Base-by-base conservation (phyloP, 2,797 vertebrate genomes). In the Rhabdophis nuchalis region DNA sequence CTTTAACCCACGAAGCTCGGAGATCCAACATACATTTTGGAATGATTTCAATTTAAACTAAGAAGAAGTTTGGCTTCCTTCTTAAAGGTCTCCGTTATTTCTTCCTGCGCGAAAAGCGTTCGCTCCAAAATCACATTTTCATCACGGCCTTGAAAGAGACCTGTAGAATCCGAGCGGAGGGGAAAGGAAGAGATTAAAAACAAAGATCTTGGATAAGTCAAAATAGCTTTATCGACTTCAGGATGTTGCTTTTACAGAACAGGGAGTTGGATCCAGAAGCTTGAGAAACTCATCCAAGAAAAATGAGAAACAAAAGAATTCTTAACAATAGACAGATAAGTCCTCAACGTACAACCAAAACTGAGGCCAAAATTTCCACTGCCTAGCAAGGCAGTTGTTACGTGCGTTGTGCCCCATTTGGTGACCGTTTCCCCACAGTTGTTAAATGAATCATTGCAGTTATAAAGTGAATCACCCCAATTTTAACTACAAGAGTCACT, bases 71-170 rank as follows among this genome's bases (percentile, higher is more conserved):
- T 41, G 53, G 14, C 46, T 3, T 61, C 52, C 53, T 27, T 7
- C 27, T 2, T 13, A 50, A 6, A 41, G 20, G 13, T 23, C 29
- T n/a, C 25, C 13, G 0, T 12, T 2, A 18, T 23, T 14, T 88
- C 46, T 46, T 5, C 27, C 60, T 23, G 41, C 5, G 0, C 1
- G 58, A 64, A 91, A 16, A 0, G 2, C n/a, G 0, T 0, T 92
- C 86, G 89, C 90, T 60, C 91, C 52, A 86, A 92, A 29, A 29
- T 50, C 90, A 97, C 61, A 88, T 96, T 94, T 96, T 96, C 97
- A 97, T 97, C 85, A 96, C 94, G 89, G 96, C 94, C 93, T 94
- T 97, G 92, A 97, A 96, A n/a, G 97, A 96, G 85, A 95, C 90
- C 97, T 97, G 0, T 5, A 93, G 88, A 85, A 92, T 92, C 91